These are phyloP conservation scores for Sebastes diploproa DNA, from an alignment of 2,797 vertebrate species.

Conservation along the genomic window DNA sequence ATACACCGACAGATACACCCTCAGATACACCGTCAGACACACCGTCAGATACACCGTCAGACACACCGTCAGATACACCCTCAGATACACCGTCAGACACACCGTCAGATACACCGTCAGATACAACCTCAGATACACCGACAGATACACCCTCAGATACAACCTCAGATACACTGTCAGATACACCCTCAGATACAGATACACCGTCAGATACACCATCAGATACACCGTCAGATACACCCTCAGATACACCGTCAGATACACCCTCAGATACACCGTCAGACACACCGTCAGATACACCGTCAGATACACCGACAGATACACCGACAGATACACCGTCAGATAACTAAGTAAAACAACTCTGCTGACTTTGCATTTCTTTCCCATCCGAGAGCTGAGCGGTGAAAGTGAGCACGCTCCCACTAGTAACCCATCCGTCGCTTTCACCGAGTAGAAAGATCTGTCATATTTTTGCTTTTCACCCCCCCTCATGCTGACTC, in stretches of 20 bases:
- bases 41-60: too few species aligned
- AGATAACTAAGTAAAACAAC: conserved; percentile 6
- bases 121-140: too few species aligned
- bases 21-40: accelerated
- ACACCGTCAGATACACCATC: too few species aligned
- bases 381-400: conserved; percentile 1
- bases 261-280: accelerated
- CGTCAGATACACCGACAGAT: accelerated
- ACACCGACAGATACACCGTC: too few species aligned
- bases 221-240: too few species aligned
- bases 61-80: too few species aligned
- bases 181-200: accelerated
- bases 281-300: accelerated
- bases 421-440: conserved; percentile 5
- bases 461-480: conserved; percentile 17
- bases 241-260: accelerated
- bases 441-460: conserved; percentile 13
- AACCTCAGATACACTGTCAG: too few species aligned
- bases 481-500: conserved; percentile 15
- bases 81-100: too few species aligned
- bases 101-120: too few species aligned
- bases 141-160: too few species aligned
- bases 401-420: neutral
- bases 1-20: accelerated
- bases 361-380: conserved; percentile 18